Evolutionary conservation across 2,113 vertebrate species (phyloP).

Genomic region (Catharus minimus): DNA sequence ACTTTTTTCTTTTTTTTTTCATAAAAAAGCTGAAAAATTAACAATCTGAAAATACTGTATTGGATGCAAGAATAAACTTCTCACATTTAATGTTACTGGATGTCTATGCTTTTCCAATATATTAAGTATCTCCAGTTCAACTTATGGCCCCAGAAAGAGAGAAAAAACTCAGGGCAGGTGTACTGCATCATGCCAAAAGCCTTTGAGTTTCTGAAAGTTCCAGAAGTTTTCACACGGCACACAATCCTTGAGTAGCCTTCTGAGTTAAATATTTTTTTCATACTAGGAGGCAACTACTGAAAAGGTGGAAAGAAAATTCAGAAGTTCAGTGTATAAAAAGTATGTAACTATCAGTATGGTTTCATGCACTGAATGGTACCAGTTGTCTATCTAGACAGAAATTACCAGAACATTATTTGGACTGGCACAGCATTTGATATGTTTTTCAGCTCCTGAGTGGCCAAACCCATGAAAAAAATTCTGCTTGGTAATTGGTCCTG

Average conservation of each 20-base stretch:
- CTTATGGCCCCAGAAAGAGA: background rate
- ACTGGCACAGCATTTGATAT: background rate
- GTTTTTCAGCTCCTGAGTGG: background rate
- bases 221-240: rapidly evolving
- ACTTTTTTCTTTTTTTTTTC: background rate
- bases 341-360: background rate
- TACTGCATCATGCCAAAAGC: background rate
- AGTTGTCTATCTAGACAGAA: background rate
- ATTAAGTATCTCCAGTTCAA: background rate
- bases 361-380: background rate
- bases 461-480: background rate
- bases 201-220: background rate
- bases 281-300: background rate
- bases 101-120: background rate
- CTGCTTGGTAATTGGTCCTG: background rate
- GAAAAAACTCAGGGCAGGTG: background rate
- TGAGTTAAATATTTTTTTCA: background rate
- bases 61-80: background rate
- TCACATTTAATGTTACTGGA: background rate
- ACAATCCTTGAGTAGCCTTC: background rate
- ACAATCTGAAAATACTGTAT: background rate
- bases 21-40: background rate
- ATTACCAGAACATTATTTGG: background rate
- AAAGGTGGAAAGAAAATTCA: background rate
- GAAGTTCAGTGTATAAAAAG: background rate